Evolutionary conservation across 1,140 invertebrate species (phyloP).

Genomic region (Drosophila nikananu): DNA sequence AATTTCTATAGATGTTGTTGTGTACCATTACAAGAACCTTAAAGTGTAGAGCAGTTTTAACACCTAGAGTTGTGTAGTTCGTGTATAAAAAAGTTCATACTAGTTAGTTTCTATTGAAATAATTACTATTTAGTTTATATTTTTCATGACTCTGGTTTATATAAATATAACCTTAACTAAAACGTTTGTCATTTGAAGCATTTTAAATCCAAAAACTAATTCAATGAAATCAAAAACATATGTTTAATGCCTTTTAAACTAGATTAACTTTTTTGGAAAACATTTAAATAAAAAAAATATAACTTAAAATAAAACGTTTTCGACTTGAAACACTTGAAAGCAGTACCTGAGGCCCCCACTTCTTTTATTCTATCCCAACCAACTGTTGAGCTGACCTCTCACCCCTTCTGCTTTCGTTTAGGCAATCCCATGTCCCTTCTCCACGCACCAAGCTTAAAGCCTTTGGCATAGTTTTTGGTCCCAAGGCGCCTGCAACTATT

Average conservation of each 20-base stretch:
- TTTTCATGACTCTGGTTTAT: no score
- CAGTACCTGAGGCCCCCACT: background rate
- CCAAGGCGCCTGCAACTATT: slow-evolving; percentile 72
- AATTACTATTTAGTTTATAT: no score
- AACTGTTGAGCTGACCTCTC: slow-evolving; percentile 46
- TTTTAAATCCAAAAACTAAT: background rate
- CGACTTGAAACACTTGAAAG: background rate
- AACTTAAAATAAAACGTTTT: background rate
- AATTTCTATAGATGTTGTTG: background rate
- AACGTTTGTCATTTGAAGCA: background rate
- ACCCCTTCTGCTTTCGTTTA: background rate
- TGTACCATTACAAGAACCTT: no score
- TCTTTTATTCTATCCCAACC: slow-evolving; percentile 6
- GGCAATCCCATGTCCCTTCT: slow-evolving; percentile 14
- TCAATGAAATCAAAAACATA: background rate
- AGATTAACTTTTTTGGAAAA: background rate
- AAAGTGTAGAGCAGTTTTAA: no score
- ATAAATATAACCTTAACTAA: background rate
- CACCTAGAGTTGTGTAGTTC: no score
- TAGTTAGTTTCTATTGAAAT: no score
- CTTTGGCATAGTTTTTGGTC: slow-evolving; percentile 70
- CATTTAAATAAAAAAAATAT: background rate
- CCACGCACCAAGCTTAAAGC: slow-evolving; percentile 39
- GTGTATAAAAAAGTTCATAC: no score
- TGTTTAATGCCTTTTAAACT: background rate